These are phyloP conservation scores for Parochlus steinenii DNA, from an alignment of 2,888 invertebrate genomes.

Conservation along the genomic window DNA sequence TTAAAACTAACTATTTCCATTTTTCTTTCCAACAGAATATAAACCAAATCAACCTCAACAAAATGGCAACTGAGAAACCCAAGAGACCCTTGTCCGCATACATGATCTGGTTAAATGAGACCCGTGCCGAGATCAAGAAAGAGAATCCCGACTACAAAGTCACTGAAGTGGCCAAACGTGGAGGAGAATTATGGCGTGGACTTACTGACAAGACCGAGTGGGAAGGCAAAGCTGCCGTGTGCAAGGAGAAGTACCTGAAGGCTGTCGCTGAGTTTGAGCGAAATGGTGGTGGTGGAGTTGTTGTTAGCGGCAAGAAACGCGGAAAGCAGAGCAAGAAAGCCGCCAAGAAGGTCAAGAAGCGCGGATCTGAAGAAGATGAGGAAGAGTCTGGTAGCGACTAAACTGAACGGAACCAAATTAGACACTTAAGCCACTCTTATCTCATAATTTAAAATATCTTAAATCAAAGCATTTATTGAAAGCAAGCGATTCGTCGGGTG, in stretches of 20 bases:
- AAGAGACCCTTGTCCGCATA: slow-evolving; percentile 88
- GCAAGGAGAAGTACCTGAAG: slow-evolving; percentile 76
- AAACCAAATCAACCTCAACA: slow-evolving; percentile 73
- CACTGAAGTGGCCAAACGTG: slow-evolving; percentile 87
- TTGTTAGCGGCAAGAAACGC: slow-evolving; percentile 40
- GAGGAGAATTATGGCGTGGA: slow-evolving; percentile 88
- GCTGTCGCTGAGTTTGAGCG: slow-evolving; percentile 83
- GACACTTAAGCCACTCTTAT: too few species aligned
- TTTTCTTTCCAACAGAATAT: slow-evolving; percentile 41
- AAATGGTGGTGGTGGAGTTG: slow-evolving; percentile 48
- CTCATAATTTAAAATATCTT: too few species aligned
- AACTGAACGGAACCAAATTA: slow-evolving; percentile 17
- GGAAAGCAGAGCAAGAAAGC: slow-evolving; percentile 35
- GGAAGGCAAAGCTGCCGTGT: slow-evolving; percentile 76
- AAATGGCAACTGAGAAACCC: slow-evolving; percentile 77
- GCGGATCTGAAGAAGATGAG: slow-evolving; percentile 44
- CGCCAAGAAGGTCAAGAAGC: slow-evolving; percentile 37
- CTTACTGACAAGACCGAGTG: slow-evolving; percentile 81
- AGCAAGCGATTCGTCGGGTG: too few species aligned
- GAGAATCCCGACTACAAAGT: slow-evolving; percentile 83
- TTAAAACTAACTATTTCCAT: slow-evolving; percentile 1
- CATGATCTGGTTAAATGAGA: slow-evolving; percentile 88
- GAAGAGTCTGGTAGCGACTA: slow-evolving; percentile 50
- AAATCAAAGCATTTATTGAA: too few species aligned
- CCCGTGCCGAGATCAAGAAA: slow-evolving; percentile 70